These are phyloP conservation scores for Aporophyla nigra DNA, from an alignment of 2,888 invertebrate genomes.

Conservation along the genomic window DNA sequence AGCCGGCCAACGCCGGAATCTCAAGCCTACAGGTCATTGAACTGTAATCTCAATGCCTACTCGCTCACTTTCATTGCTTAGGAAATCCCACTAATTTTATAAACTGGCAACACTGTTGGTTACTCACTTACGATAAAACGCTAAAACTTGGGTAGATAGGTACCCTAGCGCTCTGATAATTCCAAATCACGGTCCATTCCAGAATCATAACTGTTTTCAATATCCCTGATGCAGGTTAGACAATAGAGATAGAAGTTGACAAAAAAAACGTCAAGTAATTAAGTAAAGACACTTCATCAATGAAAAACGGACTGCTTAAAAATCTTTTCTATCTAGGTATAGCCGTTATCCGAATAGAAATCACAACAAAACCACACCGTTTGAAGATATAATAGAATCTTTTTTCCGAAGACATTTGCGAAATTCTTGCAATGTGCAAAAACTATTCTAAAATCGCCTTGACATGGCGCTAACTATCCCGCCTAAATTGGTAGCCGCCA, in stretches of 20 bases:
- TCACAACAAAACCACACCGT: constrained; percentile 36
- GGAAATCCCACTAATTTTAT: constrained; percentile 32
- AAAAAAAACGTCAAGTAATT: constrained; percentile 5
- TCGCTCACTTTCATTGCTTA: constrained; percentile 51
- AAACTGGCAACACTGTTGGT: constrained; percentile 25
- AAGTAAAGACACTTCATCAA: constrained; percentile 4
- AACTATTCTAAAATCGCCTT: constrained; percentile 68
- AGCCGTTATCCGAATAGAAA: constrained; percentile 52
- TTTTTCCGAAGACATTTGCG: constrained; percentile 48
- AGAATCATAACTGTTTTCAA: constrained; percentile 7
- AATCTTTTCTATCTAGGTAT: constrained; percentile 23
- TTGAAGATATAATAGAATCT: constrained; percentile 39
- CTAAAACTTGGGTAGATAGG: not conserved
- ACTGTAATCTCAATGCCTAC: constrained; percentile 46
- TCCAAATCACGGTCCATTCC: not conserved
- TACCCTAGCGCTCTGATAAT: not conserved
- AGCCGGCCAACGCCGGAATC: constrained; percentile 15
- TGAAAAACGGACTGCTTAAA: constrained; percentile 17
- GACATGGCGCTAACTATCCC: constrained; percentile 64
- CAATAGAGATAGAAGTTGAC: not conserved
- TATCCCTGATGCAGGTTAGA: not conserved
- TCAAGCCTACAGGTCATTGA: constrained; percentile 42
- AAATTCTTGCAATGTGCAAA: constrained; percentile 64
- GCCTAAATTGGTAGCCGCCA: constrained; percentile 53
- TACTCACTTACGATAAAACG: constrained; percentile 7